Evolutionary conservation across 2,888 invertebrate species (phyloP).

Genomic region (Amblyjoppa proteus): DNA sequence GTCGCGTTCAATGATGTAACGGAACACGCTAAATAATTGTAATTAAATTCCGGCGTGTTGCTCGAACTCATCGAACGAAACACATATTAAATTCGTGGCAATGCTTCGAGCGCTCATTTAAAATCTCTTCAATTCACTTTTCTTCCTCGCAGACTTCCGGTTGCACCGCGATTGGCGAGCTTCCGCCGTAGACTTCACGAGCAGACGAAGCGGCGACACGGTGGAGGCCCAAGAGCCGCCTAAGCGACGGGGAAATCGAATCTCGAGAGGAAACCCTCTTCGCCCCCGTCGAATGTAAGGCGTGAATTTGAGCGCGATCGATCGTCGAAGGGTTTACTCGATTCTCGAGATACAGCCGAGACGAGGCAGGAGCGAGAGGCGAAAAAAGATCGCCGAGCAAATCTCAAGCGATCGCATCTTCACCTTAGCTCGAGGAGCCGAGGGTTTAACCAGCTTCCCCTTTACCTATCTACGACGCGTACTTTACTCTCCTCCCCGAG

Average conservation of each 20-base stretch:
- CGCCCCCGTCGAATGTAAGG: slow-evolving; percentile 15
- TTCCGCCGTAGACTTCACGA: background rate
- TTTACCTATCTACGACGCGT: slow-evolving; percentile 2
- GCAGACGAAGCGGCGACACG: background rate
- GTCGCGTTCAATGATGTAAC: background rate
- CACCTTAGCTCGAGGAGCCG: background rate
- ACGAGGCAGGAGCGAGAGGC: background rate
- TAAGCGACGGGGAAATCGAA: slow-evolving; percentile 39
- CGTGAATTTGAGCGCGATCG: slow-evolving; percentile 23
- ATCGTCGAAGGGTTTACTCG: slow-evolving; percentile 15
- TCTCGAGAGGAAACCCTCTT: slow-evolving; percentile 7
- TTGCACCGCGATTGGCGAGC: background rate
- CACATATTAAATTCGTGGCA: background rate
- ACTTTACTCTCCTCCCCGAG: background rate
- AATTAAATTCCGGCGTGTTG: background rate
- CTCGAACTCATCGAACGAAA: background rate
- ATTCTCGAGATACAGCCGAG: background rate
- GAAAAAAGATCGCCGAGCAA: slow-evolving; percentile 8
- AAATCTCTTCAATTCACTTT: slow-evolving; percentile 29
- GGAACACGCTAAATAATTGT: background rate
- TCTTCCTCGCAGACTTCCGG: slow-evolving; percentile 22
- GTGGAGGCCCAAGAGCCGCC: background rate
- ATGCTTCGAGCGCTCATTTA: slow-evolving; percentile 6
- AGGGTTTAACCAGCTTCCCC: slow-evolving; percentile 4
- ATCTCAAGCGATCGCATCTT: slow-evolving; percentile 28